Percentiles rank a stretch among this genome's conserved stretches.
These are phyloP conservation scores for Latheticus oryzae DNA, from an alignment of 2,888 invertebrate genomes.

Conservation along the genomic window DNA sequence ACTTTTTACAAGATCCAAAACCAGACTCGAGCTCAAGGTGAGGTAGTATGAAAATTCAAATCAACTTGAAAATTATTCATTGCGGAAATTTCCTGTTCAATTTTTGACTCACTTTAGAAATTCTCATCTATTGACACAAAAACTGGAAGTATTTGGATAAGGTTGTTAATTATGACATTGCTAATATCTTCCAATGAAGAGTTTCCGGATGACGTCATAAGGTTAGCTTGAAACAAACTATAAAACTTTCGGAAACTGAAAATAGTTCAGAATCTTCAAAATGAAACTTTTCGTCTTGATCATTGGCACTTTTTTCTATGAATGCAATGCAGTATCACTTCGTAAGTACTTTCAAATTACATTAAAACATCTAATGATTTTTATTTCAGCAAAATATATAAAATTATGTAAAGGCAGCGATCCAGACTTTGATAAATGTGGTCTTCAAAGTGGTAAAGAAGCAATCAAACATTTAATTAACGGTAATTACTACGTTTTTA, in stretches of 20 bases:
- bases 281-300: not conserved
- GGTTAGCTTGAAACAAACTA: slow-evolving; percentile 12
- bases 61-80: no score
- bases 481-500: slow-evolving; percentile 42
- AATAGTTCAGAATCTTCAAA: slow-evolving; percentile 2
- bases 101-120: no score
- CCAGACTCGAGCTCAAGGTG: no score
- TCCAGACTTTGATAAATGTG: slow-evolving; percentile 56
- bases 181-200: no score
- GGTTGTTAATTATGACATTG: no score
- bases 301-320: not conserved
- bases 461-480: slow-evolving; percentile 47
- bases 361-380: not conserved
- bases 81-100: no score
- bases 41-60: no score
- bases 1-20: no score
- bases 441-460: slow-evolving; percentile 48
- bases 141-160: no score
- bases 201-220: slow-evolving; percentile 20
- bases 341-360: slow-evolving; percentile 5
- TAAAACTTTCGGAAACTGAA: slow-evolving; percentile 7
- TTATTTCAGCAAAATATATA: slow-evolving; percentile 56
- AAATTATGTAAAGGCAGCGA: slow-evolving; percentile 52
- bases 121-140: no score
- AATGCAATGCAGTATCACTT: not conserved